Evolutionary conservation across 2,797 vertebrate genomes (phyloP).

Genomic region (Girardinus metallicus): DNA sequence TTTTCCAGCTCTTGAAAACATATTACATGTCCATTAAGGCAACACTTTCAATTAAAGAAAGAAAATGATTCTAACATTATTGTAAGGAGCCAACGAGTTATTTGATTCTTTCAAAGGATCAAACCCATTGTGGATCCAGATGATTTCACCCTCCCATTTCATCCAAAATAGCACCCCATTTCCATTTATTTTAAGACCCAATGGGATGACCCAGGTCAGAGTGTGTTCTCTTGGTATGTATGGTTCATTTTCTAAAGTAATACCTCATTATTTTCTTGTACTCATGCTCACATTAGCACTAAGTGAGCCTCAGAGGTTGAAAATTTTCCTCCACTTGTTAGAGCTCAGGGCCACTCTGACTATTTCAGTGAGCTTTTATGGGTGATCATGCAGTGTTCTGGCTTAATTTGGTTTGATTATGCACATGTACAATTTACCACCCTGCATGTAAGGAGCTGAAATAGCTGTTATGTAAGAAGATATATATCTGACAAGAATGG

Average conservation of each 20-base stretch:
- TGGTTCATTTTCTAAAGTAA: conserved; percentile 45
- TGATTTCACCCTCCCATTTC: background rate
- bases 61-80: background rate
- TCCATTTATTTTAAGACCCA: conserved; percentile 22
- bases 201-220: conserved; percentile 33
- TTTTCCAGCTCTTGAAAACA: background rate
- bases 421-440: conserved; percentile 4
- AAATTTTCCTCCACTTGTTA: background rate
- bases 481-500: conserved; percentile 1
- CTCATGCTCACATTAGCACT: conserved; percentile 40
- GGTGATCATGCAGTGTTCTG: conserved; percentile 6
- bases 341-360: conserved; percentile 10
- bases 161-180: conserved; percentile 21
- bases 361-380: conserved; percentile 1
- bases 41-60: background rate
- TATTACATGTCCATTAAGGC: background rate
- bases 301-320: conserved; percentile 21
- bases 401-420: background rate
- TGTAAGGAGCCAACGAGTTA: background rate
- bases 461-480: conserved; percentile 10
- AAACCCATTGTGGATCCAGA: background rate
- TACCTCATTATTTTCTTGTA: conserved; percentile 29
- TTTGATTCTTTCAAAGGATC: background rate
- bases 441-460: conserved; percentile 1
- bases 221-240: conserved; percentile 35